Evolutionary conservation across 2,797 vertebrate genomes (phyloP).

Genomic region (Ctenopoma kingsleyae): DNA sequence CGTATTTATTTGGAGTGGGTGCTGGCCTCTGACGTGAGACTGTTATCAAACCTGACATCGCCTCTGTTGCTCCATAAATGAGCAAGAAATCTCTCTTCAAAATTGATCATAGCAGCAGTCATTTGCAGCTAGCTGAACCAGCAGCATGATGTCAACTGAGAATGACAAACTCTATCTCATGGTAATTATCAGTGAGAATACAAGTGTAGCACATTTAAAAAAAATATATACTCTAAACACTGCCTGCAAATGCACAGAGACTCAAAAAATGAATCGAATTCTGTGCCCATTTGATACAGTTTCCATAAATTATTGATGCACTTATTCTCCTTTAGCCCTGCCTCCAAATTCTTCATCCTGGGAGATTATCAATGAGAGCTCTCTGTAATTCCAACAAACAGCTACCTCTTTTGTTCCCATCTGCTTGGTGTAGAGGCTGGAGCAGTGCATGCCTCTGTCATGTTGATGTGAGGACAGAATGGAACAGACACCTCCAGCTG

Average conservation of each 20-base stretch:
- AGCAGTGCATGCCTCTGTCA: conserved; percentile 31
- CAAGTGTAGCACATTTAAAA: too few relatives aligned
- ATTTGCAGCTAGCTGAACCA: conserved; percentile 38
- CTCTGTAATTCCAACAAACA: conserved; percentile 77
- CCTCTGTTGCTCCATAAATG: conserved; percentile 20
- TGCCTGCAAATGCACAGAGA: conserved; percentile 33
- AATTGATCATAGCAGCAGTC: conserved; percentile 41
- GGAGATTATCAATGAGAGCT: conserved; percentile 75
- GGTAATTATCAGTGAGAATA: conserved; percentile 21
- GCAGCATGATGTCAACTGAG: conserved; percentile 16
- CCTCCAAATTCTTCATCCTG: conserved; percentile 62
- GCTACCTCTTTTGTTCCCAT: conserved; percentile 76
- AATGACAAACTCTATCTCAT: background rate
- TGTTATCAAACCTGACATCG: conserved; percentile 12
- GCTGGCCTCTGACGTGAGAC: background rate
- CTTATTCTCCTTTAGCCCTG: conserved; percentile 43
- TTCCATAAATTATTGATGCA: conserved; percentile 79
- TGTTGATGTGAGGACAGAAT: conserved; percentile 64
- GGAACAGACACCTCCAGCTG: conserved; percentile 76
- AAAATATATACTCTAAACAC: too few relatives aligned
- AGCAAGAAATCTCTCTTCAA: conserved; percentile 5
- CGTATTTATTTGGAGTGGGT: background rate
- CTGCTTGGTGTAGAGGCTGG: conserved; percentile 51
- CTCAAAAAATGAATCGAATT: conserved; percentile 39
- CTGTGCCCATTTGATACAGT: conserved; percentile 68